Percentiles rank a stretch among this genome's conserved stretches.
Evolutionary conservation across 2,797 vertebrate species (phyloP).

Genomic region (Rhinichthys osculus): DNA sequence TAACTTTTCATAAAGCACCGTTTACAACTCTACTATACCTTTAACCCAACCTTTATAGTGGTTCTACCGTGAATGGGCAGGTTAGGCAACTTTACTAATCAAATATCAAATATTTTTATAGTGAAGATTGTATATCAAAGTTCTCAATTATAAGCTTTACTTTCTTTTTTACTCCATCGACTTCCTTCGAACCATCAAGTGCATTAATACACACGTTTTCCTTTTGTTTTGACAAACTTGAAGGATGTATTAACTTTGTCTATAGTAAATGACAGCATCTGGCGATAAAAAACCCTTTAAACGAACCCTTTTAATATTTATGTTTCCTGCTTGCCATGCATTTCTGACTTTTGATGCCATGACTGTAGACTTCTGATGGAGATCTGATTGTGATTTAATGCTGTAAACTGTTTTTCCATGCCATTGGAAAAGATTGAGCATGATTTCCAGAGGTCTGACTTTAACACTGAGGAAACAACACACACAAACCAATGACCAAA

Average conservation of each 20-base stretch:
- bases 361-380: neutral
- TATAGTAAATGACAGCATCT: neutral
- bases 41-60: neutral
- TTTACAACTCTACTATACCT: neutral
- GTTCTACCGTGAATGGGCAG: neutral
- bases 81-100: neutral
- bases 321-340: neutral
- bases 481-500: conserved; percentile 64
- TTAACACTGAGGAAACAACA: neutral
- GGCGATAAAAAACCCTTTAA: too few species aligned
- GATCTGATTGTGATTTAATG: neutral
- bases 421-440: neutral
- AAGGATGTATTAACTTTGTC: neutral
- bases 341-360: neutral
- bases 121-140: neutral
- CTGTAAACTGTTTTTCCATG: neutral
- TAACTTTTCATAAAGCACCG: neutral
- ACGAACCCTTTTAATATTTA: neutral
- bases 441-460: neutral
- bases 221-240: neutral
- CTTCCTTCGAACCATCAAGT: neutral
- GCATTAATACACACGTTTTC: neutral
- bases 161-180: neutral
- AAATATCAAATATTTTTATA: neutral
- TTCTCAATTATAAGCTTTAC: neutral